These are phyloP conservation scores for Octodonta nipae DNA, from an alignment of 2,888 invertebrate genomes.

Conservation along the genomic window DNA sequence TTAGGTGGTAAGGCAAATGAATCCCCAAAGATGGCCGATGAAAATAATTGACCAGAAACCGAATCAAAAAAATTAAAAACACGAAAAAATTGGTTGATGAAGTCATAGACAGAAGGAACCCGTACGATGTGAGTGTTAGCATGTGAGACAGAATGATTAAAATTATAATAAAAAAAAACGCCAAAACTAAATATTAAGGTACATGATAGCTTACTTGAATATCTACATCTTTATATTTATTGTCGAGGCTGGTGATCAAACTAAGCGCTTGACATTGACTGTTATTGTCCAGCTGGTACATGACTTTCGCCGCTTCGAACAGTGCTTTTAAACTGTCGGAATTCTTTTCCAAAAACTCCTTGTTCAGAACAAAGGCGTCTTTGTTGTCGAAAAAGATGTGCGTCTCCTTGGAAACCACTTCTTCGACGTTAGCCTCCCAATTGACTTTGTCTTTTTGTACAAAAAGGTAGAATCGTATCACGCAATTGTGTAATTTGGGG, in stretches of 20 bases:
- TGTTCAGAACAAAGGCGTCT: slow-evolving; percentile 50
- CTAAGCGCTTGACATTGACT: slow-evolving; percentile 52
- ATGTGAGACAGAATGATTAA: background rate
- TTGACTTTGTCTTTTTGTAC: slow-evolving; percentile 33
- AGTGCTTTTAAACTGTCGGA: slow-evolving; percentile 58
- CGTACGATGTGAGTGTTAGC: no score
- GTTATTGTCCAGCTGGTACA: slow-evolving; percentile 58
- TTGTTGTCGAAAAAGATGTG: slow-evolving; percentile 44
- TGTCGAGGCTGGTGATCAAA: slow-evolving; percentile 44
- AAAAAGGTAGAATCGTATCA: slow-evolving; percentile 61
- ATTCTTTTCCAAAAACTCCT: slow-evolving; percentile 51
- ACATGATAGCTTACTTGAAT: slow-evolving; percentile 36
- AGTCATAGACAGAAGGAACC: no score
- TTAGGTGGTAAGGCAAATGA: no score
- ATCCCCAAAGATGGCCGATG: no score
- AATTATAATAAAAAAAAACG: slow-evolving; percentile 3
- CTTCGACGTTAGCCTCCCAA: slow-evolving; percentile 38
- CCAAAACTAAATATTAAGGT: slow-evolving; percentile 3
- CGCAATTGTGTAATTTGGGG: slow-evolving; percentile 75
- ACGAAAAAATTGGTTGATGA: no score
- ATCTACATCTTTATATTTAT: slow-evolving; percentile 38
- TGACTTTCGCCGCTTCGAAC: slow-evolving; percentile 70
- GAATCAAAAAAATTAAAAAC: no score
- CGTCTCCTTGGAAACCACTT: slow-evolving; percentile 41
- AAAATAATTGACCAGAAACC: no score